These are phyloP conservation scores for Lithodes maja DNA, from an alignment of 2,888 invertebrate species.

Conservation along the genomic window DNA sequence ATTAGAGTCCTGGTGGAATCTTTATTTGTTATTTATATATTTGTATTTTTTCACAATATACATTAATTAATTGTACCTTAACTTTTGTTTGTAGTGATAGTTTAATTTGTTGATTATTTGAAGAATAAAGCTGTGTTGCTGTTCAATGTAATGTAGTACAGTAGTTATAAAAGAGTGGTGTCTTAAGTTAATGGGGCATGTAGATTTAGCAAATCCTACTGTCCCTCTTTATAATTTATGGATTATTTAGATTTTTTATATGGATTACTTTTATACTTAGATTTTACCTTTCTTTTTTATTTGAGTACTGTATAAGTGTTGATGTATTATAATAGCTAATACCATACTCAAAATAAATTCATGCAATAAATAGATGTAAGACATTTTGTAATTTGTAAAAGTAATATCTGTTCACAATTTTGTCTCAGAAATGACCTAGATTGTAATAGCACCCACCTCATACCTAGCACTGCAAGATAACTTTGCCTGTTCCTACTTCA, in stretches of 20 bases:
- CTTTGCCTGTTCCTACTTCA: conserved; percentile 51
- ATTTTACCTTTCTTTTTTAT: conserved; percentile 31
- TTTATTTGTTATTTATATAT: too few relatives aligned
- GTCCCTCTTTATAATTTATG: conserved; percentile 58
- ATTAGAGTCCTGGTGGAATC: too few relatives aligned
- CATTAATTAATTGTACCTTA: neutral
- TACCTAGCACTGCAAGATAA: conserved; percentile 53
- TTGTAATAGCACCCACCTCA: conserved; percentile 43
- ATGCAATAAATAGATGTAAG: conserved; percentile 23
- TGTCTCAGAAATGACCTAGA: conserved; percentile 14
- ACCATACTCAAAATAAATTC: conserved; percentile 7
- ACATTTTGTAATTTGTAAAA: conserved; percentile 2
- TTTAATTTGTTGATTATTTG: neutral
- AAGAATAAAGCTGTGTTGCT: neutral
- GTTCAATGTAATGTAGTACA: neutral
- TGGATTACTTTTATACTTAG: conserved; percentile 22
- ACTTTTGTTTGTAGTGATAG: neutral
- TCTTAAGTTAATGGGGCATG: conserved; percentile 59
- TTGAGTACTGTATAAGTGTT: conserved; percentile 3
- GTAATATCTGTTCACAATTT: conserved; percentile 5
- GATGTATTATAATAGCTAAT: conserved; percentile 12
- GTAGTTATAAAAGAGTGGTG: conserved; percentile 45
- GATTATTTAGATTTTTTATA: conserved; percentile 32
- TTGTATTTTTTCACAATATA: neutral
- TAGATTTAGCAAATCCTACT: conserved; percentile 50